Evolutionary conservation across 2,797 vertebrate genomes (phyloP).

Genomic region (Erethizon dorsatum): DNA sequence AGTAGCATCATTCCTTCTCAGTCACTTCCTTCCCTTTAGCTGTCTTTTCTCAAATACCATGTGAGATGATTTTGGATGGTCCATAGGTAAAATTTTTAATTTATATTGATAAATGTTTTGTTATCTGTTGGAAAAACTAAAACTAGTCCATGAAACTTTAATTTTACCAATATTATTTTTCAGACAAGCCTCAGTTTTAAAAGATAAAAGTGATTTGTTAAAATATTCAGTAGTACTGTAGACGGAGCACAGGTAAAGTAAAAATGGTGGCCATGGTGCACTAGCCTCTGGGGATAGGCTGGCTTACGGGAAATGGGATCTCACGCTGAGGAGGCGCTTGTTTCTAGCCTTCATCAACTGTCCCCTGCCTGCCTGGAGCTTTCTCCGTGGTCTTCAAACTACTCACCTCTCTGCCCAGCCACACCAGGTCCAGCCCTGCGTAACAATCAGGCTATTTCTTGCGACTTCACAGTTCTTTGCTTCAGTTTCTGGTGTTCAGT

Average conservation of each 20-base stretch:
- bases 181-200: neutral
- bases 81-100: neutral
- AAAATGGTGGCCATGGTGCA: neutral
- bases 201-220: neutral
- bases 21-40: neutral
- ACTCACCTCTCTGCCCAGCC: neutral
- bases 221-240: neutral
- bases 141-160: neutral
- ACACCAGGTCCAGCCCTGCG: neutral
- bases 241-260: neutral
- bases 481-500: neutral
- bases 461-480: accelerated
- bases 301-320: neutral
- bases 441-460: neutral
- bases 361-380: neutral
- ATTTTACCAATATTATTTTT: neutral
- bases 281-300: neutral
- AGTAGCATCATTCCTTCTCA: neutral
- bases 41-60: neutral
- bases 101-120: neutral
- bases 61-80: neutral
- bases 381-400: neutral
- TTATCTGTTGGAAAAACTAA: conserved; percentile 23
- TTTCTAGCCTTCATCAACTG: neutral
- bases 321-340: accelerated